These are phyloP conservation scores for Trachythela sp. DNA, from an alignment of 64 coral and sea anemone genomes.

Conservation along the genomic window DNA sequence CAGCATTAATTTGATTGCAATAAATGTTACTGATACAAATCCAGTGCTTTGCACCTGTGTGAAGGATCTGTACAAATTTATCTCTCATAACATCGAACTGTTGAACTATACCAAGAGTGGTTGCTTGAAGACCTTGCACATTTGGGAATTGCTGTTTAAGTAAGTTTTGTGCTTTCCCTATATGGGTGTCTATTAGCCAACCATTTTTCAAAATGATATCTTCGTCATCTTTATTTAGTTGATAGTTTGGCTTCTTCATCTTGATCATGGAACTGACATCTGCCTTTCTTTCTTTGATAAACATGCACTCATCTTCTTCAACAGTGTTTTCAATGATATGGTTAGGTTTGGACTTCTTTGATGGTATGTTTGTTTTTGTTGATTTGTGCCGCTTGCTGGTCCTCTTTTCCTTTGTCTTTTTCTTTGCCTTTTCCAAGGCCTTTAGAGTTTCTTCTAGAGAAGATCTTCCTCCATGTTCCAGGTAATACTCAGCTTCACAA, in stretches of 20 bases:
- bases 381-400: too few species aligned
- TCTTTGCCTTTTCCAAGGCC: neutral
- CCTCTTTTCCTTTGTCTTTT: neutral
- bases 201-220: too few species aligned
- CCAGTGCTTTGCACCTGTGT: conserved; percentile 33
- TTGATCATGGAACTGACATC: neutral
- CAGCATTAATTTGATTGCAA: too few species aligned
- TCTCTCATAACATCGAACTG: conserved; percentile 52
- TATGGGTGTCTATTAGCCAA: neutral
- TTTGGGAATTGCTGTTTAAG: neutral
- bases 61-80: conserved; percentile 47
- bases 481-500: too few species aligned
- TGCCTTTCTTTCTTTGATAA: neutral
- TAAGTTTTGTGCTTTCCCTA: neutral
- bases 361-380: too few species aligned
- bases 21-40: too few species aligned
- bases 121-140: conserved; percentile 33
- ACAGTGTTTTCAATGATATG: too few species aligned
- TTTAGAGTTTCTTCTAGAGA: neutral
- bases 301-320: too few species aligned
- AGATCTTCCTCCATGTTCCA: neutral
- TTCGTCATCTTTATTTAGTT: neutral
- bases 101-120: conserved; percentile 38
- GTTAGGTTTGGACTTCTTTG: too few species aligned
- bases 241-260: neutral